These are phyloP conservation scores for Ovis canadensis DNA, from an alignment of 2,113 vertebrate species.

Conservation along the genomic window DNA sequence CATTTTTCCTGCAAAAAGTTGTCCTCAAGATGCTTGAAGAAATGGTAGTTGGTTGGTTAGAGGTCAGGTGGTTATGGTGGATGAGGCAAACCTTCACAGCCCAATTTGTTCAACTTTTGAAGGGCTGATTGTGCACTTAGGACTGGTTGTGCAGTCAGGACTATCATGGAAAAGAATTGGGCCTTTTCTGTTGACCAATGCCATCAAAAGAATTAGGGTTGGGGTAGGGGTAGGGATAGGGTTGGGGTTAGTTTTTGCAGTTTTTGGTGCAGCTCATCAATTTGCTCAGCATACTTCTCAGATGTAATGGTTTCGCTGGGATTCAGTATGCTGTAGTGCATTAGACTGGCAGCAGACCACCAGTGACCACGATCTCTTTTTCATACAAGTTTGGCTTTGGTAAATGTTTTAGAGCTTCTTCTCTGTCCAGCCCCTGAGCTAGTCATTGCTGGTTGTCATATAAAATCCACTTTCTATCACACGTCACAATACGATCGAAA, in stretches of 20 bases:
- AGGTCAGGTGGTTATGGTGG: background rate
- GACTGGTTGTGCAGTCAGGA: background rate
- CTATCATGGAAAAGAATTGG: background rate
- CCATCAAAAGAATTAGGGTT: too few species aligned
- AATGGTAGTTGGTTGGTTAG: background rate
- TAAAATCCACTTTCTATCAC: background rate
- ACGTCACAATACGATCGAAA: fast-evolving
- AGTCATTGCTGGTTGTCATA: background rate
- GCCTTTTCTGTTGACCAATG: background rate
- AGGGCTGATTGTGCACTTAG: fast-evolving
- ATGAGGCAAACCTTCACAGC: background rate
- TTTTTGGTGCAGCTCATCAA: background rate
- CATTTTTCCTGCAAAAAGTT: background rate
- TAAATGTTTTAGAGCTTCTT: background rate
- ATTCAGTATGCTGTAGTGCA: background rate
- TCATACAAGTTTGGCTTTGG: background rate
- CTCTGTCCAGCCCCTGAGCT: background rate
- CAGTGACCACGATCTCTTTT: background rate
- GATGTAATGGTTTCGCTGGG: fast-evolving
- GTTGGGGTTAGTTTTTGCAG: background rate
- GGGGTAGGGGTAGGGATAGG: too few species aligned
- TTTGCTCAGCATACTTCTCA: background rate
- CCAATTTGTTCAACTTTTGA: background rate
- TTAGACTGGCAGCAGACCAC: background rate
- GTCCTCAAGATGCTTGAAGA: background rate